Conservation (phyloP, 2,888 invertebrate genomes). For the Catotricha subobsoleta region DNA sequence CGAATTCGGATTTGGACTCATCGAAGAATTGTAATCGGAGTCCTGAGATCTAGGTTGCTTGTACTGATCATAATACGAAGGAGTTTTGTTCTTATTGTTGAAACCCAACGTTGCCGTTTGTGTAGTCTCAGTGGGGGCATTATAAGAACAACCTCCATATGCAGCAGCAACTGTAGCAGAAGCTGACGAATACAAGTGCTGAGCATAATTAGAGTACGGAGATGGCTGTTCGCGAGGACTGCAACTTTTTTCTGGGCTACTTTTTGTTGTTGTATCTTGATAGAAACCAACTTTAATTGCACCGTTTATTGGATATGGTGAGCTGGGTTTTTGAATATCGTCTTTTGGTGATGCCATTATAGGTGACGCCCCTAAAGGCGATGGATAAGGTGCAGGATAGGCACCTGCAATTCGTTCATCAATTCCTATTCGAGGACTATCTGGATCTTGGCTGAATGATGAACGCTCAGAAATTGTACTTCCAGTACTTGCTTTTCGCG, state of each 20-base stretch:
- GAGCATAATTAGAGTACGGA: conserved; percentile 38
- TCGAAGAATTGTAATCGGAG: conserved; percentile 35
- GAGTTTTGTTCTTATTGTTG: conserved; percentile 23
- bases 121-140: conserved; percentile 7
- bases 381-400: conserved; percentile 54
- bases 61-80: conserved; percentile 37
- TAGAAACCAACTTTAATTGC: conserved; percentile 76
- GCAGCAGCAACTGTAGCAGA: conserved; percentile 34
- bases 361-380: conserved; percentile 54
- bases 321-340: conserved; percentile 39
- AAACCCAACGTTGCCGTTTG: conserved; percentile 11
- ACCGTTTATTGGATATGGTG: conserved; percentile 58
- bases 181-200: conserved; percentile 39
- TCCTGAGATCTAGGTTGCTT: conserved; percentile 35
- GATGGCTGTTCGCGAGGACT: conserved; percentile 57
- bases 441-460: conserved; percentile 59
- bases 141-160: conserved; percentile 21
- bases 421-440: conserved; percentile 47
- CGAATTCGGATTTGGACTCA: conserved; percentile 35
- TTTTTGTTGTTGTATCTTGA: conserved; percentile 70
- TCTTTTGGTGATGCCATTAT: conserved; percentile 53
- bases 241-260: conserved; percentile 68
- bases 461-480: conserved; percentile 64
- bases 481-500: conserved; percentile 57
- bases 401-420: conserved; percentile 38